Conservation (phyloP, 2,797 vertebrate species). For the Arnoldichthys spilopterus region DNA sequence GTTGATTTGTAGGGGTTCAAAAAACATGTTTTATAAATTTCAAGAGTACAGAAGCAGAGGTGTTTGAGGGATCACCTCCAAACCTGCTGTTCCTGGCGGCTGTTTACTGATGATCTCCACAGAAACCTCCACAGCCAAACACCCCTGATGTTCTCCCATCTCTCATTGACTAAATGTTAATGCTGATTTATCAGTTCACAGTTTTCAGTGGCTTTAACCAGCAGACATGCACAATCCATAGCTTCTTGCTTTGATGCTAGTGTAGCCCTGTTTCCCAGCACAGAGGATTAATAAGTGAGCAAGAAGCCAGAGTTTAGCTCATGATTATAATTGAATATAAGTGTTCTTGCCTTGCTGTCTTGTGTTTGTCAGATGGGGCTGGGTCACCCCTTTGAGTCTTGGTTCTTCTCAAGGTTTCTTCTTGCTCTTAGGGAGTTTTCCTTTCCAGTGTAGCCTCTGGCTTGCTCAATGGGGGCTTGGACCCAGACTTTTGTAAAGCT, state of each 20-base stretch:
- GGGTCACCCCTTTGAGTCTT: too few relatives aligned
- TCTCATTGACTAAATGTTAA: slow-evolving; percentile 34
- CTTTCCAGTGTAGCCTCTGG: too few relatives aligned
- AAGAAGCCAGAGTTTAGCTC: background rate
- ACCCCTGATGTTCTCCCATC: background rate
- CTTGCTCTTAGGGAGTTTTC: too few relatives aligned
- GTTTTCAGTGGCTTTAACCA: slow-evolving; percentile 41
- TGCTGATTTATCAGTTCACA: slow-evolving; percentile 39
- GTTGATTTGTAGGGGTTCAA: background rate
- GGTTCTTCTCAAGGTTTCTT: too few relatives aligned
- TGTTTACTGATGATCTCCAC: background rate
- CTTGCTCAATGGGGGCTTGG: too few relatives aligned
- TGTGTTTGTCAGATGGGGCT: too few relatives aligned
- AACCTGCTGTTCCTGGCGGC: background rate
- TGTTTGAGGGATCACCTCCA: background rate
- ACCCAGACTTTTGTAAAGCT: too few relatives aligned
- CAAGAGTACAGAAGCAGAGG: background rate
- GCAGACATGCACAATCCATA: slow-evolving; percentile 52
- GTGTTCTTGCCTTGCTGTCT: too few relatives aligned
- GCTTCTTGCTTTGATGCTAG: slow-evolving; percentile 45
- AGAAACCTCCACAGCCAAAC: slow-evolving; percentile 1
- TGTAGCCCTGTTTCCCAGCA: slow-evolving; percentile 37
- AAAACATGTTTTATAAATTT: too few relatives aligned
- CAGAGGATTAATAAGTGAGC: slow-evolving; percentile 44
- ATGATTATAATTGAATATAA: too few relatives aligned